Conservation (phyloP, 2,797 vertebrate species). For the Cyclopterus lumpus region DNA sequence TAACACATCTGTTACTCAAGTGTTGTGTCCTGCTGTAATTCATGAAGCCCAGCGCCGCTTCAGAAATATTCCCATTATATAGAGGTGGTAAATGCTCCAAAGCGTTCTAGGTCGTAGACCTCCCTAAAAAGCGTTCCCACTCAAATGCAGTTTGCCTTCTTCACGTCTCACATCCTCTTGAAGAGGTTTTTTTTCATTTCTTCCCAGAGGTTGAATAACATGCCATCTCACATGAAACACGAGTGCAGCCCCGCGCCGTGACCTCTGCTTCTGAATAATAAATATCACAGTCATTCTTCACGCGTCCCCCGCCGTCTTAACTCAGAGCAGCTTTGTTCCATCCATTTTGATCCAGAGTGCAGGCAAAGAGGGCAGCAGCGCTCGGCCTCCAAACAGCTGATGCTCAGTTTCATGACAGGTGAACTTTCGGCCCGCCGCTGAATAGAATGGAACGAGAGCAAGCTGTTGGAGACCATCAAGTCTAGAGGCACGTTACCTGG, state of each 20-base stretch:
- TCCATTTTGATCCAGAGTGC: constrained; percentile 30
- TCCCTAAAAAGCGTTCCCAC: constrained; percentile 35
- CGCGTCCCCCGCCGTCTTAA: constrained; percentile 38
- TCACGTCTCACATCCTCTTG: constrained; percentile 9
- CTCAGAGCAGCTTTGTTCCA: constrained; percentile 23
- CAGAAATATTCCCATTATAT: constrained; percentile 46
- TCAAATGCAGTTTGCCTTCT: constrained; percentile 20
- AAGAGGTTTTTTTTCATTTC: constrained; percentile 14
- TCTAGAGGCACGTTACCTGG: constrained; percentile 72
- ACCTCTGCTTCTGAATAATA: constrained; percentile 59
- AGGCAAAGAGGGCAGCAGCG: constrained; percentile 46
- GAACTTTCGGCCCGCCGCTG: constrained; percentile 31
- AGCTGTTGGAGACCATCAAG: constrained; percentile 73
- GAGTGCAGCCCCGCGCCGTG: constrained; percentile 19
- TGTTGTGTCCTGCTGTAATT: constrained; percentile 24
- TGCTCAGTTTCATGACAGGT: constrained; percentile 50
- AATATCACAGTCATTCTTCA: constrained; percentile 37
- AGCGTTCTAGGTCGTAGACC: constrained; percentile 53
- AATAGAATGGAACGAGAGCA: constrained; percentile 56
- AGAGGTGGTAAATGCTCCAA: constrained; percentile 52
- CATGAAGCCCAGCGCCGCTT: constrained; percentile 43
- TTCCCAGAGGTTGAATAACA: constrained; percentile 26
- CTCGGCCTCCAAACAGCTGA: constrained; percentile 14
- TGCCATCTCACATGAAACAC: constrained; percentile 49
- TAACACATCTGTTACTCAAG: neutral